Percentiles rank a stretch among this genome's conserved stretches.
These are phyloP conservation scores for Mesorhabditis belari DNA, from an alignment of 2,888 invertebrate species.

Conservation along the genomic window DNA sequence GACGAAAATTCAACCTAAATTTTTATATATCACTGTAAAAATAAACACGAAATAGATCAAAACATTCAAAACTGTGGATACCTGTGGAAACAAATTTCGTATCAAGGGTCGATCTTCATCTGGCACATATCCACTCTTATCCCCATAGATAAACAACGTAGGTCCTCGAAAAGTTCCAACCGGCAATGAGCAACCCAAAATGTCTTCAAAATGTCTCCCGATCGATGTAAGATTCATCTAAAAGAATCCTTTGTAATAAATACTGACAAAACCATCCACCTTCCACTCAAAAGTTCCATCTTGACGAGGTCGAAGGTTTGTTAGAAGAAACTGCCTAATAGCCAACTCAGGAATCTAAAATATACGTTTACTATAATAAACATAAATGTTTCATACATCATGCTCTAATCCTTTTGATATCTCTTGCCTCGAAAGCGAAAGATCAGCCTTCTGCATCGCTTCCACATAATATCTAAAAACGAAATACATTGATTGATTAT, in stretches of 20 bases:
- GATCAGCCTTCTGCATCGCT: constrained; percentile 31
- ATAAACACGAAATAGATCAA: background rate
- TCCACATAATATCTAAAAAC: constrained; percentile 31
- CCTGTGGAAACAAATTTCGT: constrained; percentile 22
- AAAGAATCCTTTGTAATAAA: constrained; percentile 65
- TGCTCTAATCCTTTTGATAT: constrained; percentile 24
- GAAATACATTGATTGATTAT: constrained; percentile 2
- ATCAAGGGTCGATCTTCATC: constrained; percentile 44
- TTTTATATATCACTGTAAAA: constrained; percentile 6
- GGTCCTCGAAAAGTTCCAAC: constrained; percentile 63
- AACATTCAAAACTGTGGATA: background rate
- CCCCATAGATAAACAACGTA: constrained; percentile 77
- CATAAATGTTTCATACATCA: background rate
- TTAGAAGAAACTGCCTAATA: constrained; percentile 71
- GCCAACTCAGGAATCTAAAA: constrained; percentile 61
- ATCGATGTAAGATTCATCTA: constrained; percentile 72
- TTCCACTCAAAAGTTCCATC: constrained; percentile 26
- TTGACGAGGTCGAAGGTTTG: constrained; percentile 66
- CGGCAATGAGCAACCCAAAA: constrained; percentile 35
- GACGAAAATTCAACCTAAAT: constrained; percentile 64
- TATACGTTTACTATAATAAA: background rate
- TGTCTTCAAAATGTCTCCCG: constrained; percentile 63
- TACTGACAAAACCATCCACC: constrained; percentile 50
- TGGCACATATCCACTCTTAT: constrained; percentile 71
- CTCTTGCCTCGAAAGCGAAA: constrained; percentile 22